Conservation (phyloP, 2,113 vertebrate genomes). For the Triplophysa siluroides region DNA sequence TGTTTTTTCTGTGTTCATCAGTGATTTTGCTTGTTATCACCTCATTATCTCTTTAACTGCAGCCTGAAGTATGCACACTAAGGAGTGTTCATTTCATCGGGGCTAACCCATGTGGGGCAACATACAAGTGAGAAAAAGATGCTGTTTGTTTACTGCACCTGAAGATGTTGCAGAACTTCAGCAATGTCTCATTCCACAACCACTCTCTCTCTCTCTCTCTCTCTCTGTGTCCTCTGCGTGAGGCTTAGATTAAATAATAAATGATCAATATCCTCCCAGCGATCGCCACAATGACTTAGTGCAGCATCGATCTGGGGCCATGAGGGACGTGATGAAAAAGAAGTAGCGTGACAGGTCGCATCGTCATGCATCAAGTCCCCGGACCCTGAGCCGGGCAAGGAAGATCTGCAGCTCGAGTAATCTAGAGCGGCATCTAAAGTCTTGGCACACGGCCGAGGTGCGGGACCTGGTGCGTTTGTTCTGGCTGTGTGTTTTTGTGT, state of each 20-base stretch:
- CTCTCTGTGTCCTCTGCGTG: constrained; percentile 27
- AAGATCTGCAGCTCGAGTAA: constrained; percentile 51
- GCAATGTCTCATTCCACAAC: constrained; percentile 60
- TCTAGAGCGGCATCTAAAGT: constrained; percentile 30
- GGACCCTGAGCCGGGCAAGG: background rate
- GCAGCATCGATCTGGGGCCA: constrained; percentile 63
- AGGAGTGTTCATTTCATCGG: no score
- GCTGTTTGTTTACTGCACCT: constrained; percentile 35
- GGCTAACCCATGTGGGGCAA: no score
- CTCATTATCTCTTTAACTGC: no score
- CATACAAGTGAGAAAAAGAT: no score
- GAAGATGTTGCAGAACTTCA: constrained; percentile 33
- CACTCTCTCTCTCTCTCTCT: constrained; percentile 23
- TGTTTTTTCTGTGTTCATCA: no score
- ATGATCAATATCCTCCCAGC: constrained; percentile 72
- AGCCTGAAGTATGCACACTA: no score
- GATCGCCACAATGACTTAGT: constrained; percentile 61
- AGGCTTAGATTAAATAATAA: constrained; percentile 69
- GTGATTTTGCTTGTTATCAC: no score
- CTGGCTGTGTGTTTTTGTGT: constrained; percentile 9
- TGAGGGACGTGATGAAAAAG: constrained; percentile 60
- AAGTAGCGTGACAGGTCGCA: constrained; percentile 44
- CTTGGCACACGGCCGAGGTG: constrained; percentile 24
- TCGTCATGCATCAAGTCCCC: constrained; percentile 54
- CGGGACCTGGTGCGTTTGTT: constrained; percentile 2